A percentile compares a stretch with the other conserved stretches of the same genome.
These are phyloP conservation scores for Xestia xanthographa DNA, from an alignment of 2,888 invertebrate species.

Conservation along the genomic window DNA sequence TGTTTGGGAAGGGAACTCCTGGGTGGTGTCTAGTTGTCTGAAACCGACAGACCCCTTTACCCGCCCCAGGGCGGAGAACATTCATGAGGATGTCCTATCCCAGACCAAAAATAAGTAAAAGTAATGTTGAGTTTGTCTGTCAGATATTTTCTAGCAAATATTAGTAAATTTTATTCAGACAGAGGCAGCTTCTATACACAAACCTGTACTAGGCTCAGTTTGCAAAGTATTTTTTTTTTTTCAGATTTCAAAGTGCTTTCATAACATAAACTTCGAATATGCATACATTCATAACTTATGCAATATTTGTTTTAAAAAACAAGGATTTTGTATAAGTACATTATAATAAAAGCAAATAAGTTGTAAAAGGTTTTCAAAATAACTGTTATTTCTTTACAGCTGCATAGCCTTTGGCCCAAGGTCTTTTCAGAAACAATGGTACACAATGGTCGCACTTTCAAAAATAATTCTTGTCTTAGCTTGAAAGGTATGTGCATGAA, in stretches of 20 bases:
- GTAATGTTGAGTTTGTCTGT: background rate
- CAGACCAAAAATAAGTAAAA: background rate
- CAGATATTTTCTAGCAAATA: background rate
- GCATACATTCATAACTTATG: background rate
- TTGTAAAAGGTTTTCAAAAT: background rate
- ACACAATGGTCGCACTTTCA: constrained; percentile 68
- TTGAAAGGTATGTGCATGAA: constrained; percentile 68
- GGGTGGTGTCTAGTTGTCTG: too few relatives aligned
- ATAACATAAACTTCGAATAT: background rate
- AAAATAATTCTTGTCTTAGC: constrained; percentile 67
- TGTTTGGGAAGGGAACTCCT: too few relatives aligned
- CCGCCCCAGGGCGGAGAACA: too few relatives aligned
- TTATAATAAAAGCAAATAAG: background rate
- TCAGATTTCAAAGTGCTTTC: background rate
- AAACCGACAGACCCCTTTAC: too few relatives aligned
- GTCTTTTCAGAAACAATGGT: constrained; percentile 65
- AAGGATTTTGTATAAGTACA: background rate
- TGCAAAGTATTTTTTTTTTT: background rate
- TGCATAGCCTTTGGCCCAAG: constrained; percentile 52
- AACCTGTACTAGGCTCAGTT: background rate
- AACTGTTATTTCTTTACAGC: constrained; percentile 39
- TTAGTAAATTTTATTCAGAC: too few relatives aligned
- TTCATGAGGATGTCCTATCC: too few relatives aligned
- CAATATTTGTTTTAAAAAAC: background rate
- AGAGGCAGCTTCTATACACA: background rate